Evolutionary conservation across 2,797 vertebrate species (phyloP).

Genomic region (Aphelocoma californica): DNA sequence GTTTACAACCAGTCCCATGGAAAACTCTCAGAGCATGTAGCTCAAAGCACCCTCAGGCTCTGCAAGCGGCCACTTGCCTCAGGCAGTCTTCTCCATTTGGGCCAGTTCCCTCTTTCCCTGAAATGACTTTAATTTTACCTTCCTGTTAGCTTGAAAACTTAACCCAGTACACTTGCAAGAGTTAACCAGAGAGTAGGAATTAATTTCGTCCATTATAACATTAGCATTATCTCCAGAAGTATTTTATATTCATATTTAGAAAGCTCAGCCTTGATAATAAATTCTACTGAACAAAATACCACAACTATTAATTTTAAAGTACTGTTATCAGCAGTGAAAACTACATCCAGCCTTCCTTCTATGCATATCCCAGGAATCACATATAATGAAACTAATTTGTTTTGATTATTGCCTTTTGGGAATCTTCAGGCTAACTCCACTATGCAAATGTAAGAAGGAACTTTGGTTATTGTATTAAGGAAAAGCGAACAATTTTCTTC

Average conservation of each 20-base stretch:
- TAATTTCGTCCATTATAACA: neutral
- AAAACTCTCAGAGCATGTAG: neutral
- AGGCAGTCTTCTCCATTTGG: neutral
- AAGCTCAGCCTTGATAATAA: neutral
- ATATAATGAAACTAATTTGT: constrained; percentile 3
- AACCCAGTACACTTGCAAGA: neutral
- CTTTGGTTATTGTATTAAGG: neutral
- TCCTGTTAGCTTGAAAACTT: neutral
- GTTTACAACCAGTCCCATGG: neutral
- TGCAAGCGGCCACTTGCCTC: constrained; percentile 9
- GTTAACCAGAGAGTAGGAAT: neutral
- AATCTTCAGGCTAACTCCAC: neutral
- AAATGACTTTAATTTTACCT: neutral
- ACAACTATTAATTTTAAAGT: neutral
- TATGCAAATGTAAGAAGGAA: neutral
- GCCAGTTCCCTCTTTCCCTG: neutral
- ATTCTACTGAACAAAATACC: neutral
- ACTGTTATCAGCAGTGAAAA: neutral
- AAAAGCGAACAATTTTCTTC: neutral
- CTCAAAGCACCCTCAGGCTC: neutral
- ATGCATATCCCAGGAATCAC: neutral
- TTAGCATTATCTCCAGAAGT: neutral
- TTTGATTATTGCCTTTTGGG: neutral
- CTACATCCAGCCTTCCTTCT: neutral
- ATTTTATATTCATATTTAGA: neutral